Evolutionary conservation across 2,888 invertebrate genomes (phyloP), one percentile per base, ranked within the genome.

Genomic region (Drosophila ustulata): DNA sequence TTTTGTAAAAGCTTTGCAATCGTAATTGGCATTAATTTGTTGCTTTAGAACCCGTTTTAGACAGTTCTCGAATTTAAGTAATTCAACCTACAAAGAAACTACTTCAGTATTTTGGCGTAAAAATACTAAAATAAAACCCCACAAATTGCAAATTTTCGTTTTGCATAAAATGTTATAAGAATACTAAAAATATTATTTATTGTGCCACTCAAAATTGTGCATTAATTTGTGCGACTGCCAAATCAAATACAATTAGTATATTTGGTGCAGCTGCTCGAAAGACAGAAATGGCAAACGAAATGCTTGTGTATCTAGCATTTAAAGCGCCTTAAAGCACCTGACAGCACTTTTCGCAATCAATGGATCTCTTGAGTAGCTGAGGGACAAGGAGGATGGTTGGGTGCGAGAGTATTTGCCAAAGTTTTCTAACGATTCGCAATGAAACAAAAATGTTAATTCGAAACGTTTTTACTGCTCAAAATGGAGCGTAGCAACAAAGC

Each of bases 401-500:
- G 25, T 25, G 45, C 23, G 9, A 4, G 43, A 4, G 26, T 18
- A 26, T 45, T 51, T 37, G 7, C 4, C 9, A 46, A 52, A 53
- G 28, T 52, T 47, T 55, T 45, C 61, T 18, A 45, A 18, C 13
- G 28, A 18, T 53, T 53, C 43, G 53, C 34, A 63, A 47, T 32
- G 53, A 55, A 46, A 55, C 51, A 63, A 66, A 66, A 82, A 79
- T 69, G 69, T 70, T 75, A 71, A 70, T 70, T 75, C 58, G 26
- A 66, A 80, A 67, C 71, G 56, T 68, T 80, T 80, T 74, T 78
- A 66, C 71, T 52, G 64, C 61, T 69, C 41, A 32, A 71, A 62
- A 66, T 66, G 62, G 23, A 46, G 23, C 8, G 34, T 9, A 43
- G 43, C 13, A 41, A 43, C 28, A 51, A 45, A 11, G 18, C 11